Evolutionary conservation across 2,113 vertebrate species (phyloP).

Genomic region (Lasiurus cinereus): DNA sequence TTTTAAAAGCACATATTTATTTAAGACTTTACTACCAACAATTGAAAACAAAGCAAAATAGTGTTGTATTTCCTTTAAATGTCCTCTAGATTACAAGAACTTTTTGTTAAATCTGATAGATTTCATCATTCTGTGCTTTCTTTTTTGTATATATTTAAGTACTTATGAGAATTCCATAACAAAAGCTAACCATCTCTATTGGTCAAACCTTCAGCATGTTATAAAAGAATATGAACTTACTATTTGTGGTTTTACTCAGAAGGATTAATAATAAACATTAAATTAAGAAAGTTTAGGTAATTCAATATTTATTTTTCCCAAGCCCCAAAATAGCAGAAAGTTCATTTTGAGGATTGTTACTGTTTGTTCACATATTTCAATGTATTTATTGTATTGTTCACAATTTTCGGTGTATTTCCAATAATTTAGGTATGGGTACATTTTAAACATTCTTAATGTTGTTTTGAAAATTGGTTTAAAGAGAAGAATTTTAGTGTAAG

Average conservation of each 20-base stretch:
- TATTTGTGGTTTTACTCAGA: constrained; percentile 36
- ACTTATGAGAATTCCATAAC: neutral
- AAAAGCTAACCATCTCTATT: neutral
- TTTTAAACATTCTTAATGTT: constrained; percentile 17
- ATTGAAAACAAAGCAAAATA: constrained; percentile 27
- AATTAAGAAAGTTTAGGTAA: constrained; percentile 5
- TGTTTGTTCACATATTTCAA: neutral
- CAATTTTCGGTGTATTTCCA: neutral
- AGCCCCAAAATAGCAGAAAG: neutral
- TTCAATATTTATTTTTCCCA: constrained; percentile 42
- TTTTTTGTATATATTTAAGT: constrained; percentile 34
- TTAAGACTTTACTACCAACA: neutral
- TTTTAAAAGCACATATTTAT: constrained; percentile 6
- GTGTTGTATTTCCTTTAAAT: constrained; percentile 2
- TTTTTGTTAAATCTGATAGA: constrained; percentile 18
- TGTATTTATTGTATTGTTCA: neutral
- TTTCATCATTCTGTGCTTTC: neutral
- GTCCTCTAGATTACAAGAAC: neutral
- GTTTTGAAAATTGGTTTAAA: constrained; percentile 37
- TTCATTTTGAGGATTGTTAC: neutral
- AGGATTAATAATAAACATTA: constrained; percentile 46
- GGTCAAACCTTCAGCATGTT: too few relatives aligned
- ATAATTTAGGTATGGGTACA: neutral
- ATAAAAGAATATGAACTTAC: neutral
- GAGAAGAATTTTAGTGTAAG: constrained; percentile 22